Conservation (phyloP, 2,113 vertebrate genomes). For the Nyctereutes procyonoides region DNA sequence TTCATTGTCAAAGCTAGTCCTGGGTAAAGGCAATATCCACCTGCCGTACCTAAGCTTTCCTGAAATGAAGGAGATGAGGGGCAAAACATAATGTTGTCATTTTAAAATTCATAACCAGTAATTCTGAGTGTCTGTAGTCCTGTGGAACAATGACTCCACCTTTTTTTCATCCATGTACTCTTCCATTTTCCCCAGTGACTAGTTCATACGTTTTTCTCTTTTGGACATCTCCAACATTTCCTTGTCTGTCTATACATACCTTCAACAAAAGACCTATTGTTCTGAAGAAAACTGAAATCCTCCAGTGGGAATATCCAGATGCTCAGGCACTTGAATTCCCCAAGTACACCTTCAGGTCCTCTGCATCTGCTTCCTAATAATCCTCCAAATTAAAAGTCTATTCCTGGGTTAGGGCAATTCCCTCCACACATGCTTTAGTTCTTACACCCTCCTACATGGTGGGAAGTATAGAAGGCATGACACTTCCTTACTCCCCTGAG, state of each 20-base stretch:
- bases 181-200: background rate
- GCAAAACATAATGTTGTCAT: background rate
- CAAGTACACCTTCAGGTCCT: background rate
- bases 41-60: background rate
- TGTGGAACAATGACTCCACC: background rate
- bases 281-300: background rate
- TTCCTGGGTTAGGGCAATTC: background rate
- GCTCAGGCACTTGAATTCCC: background rate
- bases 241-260: background rate
- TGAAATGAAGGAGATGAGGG: background rate
- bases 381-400: background rate
- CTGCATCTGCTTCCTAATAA: no score
- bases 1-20: background rate
- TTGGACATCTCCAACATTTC: background rate
- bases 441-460: background rate
- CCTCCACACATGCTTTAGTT: fast-evolving
- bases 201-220: background rate
- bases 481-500: background rate
- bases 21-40: background rate
- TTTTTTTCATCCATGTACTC: background rate
- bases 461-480: background rate
- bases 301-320: background rate
- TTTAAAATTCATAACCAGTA: background rate
- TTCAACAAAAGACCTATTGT: no score
- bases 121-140: background rate